Base-by-base conservation (phyloP, 2,113 vertebrate species). In the Podarcis cretensis region DNA sequence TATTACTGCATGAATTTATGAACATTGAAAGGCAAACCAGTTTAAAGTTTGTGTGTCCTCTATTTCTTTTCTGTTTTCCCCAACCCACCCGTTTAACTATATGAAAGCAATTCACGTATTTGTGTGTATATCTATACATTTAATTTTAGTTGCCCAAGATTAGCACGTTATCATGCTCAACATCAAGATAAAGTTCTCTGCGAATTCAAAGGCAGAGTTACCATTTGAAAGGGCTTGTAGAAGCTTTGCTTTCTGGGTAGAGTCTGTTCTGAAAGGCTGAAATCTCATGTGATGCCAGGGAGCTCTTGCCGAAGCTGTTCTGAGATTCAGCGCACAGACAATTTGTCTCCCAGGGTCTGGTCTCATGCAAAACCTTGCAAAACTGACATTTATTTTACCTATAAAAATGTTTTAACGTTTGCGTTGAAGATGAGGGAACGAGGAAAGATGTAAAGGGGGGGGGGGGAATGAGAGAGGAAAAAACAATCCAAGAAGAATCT, bases 371-470 rank as follows among this genome's bases (percentile, higher is more conserved):
- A 88, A 95, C 98, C 97, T 96, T 93, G 97, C 96, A 97, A 98
- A 88, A 97, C 97, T 98, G 98, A 98, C 98, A 99, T 98, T 99
- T 98, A 97, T 98, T 98, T 98, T 98, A 97, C 98, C 97, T 97
- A 97, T 96, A 96, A 97, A 98, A 96, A 96, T 95, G 95, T 84
- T 89, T 74, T 90, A 95, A 92, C 78, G 40, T 90, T 63, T 21
- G 0, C 57, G 75, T 91, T 87, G 81, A 93, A 92, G 91, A 95
- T 88, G 66, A 73, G 84, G 3, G 4, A 75, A 92, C 10, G 13
- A 79, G 43, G 30, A 57, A 74, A 59, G 20, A 73, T 66, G 25
- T 66, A 30, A 7, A 65, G 14, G 30, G 81, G 88, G 30, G 63
- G 13, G 2, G 32, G 35, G 35, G 18, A 27, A 16, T 2, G 9